A percentile compares a stretch with the other conserved stretches of the same genome.
Conservation (phyloP, 2,113 vertebrate genomes). For the Ceuthmochares aereus region DNA sequence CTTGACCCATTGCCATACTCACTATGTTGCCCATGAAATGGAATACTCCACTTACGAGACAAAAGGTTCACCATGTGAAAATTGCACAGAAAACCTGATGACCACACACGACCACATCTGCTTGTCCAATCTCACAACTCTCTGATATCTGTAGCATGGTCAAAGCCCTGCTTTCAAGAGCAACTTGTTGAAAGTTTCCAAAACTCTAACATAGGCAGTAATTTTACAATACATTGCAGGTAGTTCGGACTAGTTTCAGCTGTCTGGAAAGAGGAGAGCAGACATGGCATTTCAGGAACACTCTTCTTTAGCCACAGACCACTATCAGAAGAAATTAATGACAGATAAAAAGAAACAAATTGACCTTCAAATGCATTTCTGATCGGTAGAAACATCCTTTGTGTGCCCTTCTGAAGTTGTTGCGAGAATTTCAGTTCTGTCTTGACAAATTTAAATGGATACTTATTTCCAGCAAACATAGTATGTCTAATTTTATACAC, state of each 20-base stretch:
- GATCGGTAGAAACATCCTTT: background rate
- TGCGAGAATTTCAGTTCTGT: background rate
- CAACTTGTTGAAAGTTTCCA: background rate
- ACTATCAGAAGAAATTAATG: background rate
- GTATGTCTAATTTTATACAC: background rate
- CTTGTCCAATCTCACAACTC: background rate
- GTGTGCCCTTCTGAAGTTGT: background rate
- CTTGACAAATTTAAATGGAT: background rate
- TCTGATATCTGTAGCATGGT: background rate
- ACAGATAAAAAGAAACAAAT: background rate
- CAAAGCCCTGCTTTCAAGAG: background rate
- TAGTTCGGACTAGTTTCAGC: background rate
- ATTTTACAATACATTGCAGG: background rate
- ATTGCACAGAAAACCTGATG: background rate
- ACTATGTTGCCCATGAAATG: background rate
- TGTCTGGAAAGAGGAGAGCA: background rate
- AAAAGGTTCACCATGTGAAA: background rate
- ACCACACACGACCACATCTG: background rate
- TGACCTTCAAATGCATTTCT: background rate
- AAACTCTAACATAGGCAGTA: background rate
- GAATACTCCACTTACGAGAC: background rate
- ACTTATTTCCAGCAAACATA: background rate
- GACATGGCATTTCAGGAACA: background rate
- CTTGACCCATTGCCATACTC: accelerated
- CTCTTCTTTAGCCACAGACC: background rate